Evolutionary conservation across 30 jellyfish, hydroid and myxozoan species (phyloP).

Genomic region (Clytia hemisphaerica): DNA sequence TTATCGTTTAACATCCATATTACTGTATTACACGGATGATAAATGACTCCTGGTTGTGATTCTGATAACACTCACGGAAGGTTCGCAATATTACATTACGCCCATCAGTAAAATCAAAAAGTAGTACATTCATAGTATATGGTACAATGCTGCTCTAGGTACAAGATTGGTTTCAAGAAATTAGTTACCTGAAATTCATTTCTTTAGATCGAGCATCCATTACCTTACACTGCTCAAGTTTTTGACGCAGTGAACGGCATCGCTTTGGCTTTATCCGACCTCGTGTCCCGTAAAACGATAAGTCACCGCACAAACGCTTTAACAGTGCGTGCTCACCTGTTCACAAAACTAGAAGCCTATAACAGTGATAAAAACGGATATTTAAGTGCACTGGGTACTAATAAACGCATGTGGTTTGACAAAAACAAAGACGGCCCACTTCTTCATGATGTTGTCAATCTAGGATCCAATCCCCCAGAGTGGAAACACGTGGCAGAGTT

Average conservation of each 20-base stretch:
- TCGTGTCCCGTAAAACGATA: conserved; percentile 50
- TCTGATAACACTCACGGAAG: too few species aligned
- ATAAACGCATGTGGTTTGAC: conserved; percentile 59
- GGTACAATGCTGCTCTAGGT: too few species aligned
- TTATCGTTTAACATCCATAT: too few species aligned
- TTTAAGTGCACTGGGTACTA: conserved; percentile 74
- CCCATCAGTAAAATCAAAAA: too few species aligned
- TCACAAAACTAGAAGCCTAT: conserved; percentile 38
- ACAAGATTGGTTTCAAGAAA: too few species aligned
- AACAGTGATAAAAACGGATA: conserved; percentile 62
- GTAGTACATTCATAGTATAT: too few species aligned
- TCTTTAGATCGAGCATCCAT: too few species aligned
- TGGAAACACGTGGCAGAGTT: conserved; percentile 74
- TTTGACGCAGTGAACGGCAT: conserved; percentile 92
- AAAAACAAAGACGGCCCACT: conserved; percentile 92
- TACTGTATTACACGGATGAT: too few species aligned
- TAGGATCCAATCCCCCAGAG: conserved; percentile 58
- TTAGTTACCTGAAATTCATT: too few species aligned
- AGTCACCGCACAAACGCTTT: conserved; percentile 30
- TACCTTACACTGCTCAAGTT: conserved; percentile 85
- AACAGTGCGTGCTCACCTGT: conserved; percentile 44
- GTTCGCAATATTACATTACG: too few species aligned
- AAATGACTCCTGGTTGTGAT: too few species aligned
- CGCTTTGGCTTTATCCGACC: conserved; percentile 85
- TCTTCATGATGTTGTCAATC: conserved; percentile 46